Conservation (phyloP, 2,113 vertebrate genomes). For the Hepsetus odoe region DNA sequence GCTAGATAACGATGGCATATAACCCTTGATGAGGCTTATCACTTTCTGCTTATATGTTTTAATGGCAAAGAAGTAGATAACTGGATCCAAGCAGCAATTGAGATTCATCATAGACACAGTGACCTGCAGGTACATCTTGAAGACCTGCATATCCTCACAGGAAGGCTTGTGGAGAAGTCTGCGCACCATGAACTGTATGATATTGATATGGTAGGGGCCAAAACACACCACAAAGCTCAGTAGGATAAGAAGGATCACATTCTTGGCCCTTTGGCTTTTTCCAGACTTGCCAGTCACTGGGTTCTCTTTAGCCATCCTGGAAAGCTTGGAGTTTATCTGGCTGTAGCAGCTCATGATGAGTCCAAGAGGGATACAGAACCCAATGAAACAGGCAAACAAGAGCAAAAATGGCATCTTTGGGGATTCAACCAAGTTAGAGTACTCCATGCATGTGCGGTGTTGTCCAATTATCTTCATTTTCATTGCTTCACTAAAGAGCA, state of each 20-base stretch:
- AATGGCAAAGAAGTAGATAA: constrained; percentile 88
- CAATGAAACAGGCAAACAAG: constrained; percentile 71
- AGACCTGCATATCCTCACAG: constrained; percentile 74
- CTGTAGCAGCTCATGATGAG: constrained; percentile 81
- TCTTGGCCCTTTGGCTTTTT: constrained; percentile 74
- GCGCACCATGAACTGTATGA: constrained; percentile 80
- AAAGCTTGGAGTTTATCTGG: constrained; percentile 79
- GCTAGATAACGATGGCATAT: constrained; percentile 67
- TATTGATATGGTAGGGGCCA: constrained; percentile 82
- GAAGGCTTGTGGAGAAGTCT: constrained; percentile 65
- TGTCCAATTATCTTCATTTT: constrained; percentile 54
- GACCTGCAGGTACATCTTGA: constrained; percentile 80
- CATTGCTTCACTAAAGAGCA: constrained; percentile 75
- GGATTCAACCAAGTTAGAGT: constrained; percentile 73
- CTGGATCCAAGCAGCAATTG: constrained; percentile 83
- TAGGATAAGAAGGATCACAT: constrained; percentile 78
- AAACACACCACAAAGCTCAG: constrained; percentile 78
- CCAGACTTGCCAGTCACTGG: constrained; percentile 62
- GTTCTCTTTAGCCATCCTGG: constrained; percentile 71
- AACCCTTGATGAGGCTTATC: constrained; percentile 76
- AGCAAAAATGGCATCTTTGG: constrained; percentile 72
- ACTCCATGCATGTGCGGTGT: constrained; percentile 83
- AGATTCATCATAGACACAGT: constrained; percentile 83
- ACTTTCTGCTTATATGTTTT: constrained; percentile 81
- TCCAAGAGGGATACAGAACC: constrained; percentile 77